Percentiles rank a stretch among this genome's conserved stretches.
phyloP scores from a whole-genome alignment of 2,113 vertebrate species.

The Myanophis thanlyinensis region DNA sequence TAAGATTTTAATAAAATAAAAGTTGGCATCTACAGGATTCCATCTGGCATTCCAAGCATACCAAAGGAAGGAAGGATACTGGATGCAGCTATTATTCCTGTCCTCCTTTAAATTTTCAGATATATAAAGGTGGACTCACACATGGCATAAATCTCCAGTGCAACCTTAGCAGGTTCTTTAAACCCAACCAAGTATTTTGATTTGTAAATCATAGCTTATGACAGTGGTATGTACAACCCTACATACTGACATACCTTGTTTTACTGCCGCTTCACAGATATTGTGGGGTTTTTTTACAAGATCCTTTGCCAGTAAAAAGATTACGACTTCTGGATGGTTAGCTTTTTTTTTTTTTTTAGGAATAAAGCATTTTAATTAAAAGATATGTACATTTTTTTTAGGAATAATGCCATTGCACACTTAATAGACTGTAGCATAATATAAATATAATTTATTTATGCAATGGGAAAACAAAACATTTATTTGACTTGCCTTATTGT shows the following conservation, averaged over 20 bases:
- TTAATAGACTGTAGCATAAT: background rate
- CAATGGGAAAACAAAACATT: background rate
- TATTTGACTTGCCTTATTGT: background rate
- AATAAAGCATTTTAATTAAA: background rate
- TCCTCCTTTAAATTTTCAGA: background rate
- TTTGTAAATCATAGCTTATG: background rate
- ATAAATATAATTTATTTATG: background rate
- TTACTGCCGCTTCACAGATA: background rate
- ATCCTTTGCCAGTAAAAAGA: background rate
- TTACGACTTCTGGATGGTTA: background rate
- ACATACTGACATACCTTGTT: background rate
- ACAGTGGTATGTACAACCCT: background rate
- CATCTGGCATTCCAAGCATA: background rate
- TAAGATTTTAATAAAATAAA: background rate
- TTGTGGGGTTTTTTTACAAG: background rate
- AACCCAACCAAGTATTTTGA: background rate
- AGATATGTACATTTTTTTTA: background rate
- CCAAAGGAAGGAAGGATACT: background rate
- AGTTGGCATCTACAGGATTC: background rate
- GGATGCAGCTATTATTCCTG: background rate
- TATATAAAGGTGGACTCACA: background rate
- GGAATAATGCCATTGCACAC: background rate
- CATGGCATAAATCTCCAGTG: background rate
- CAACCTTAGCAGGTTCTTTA: background rate
- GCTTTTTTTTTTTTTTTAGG: background rate